Evolutionary conservation across 1,140 invertebrate species (phyloP).

Genomic region (Drusus annulatus): DNA sequence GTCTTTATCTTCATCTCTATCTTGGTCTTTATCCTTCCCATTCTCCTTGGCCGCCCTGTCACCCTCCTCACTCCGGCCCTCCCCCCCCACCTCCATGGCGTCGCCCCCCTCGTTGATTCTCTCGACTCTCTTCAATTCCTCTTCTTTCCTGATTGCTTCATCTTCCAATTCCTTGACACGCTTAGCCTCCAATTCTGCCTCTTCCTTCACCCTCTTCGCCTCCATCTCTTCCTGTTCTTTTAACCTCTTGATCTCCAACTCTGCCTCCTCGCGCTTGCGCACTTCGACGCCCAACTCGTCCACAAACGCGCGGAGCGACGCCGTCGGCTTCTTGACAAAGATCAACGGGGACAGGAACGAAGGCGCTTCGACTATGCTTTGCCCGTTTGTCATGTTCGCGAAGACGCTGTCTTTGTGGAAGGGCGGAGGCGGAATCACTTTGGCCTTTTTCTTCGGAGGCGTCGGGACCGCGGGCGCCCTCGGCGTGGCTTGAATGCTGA

Average conservation of each 20-base stretch:
- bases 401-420: conserved; percentile 3
- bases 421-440: background rate
- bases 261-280: background rate
- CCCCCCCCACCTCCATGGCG: background rate
- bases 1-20: background rate
- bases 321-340: conserved; percentile 10
- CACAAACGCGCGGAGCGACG: conserved; percentile 1
- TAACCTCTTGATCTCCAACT: background rate
- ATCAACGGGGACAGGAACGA: conserved; percentile 26
- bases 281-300: conserved; percentile 17
- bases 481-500: background rate
- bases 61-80: background rate
- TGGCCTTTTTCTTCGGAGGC: background rate
- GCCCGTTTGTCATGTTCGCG: conserved; percentile 2
- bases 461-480: background rate
- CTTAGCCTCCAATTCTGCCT: background rate
- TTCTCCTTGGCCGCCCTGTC: background rate
- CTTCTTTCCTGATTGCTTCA: background rate
- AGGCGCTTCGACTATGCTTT: conserved; percentile 23
- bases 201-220: background rate
- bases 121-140: background rate
- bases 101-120: background rate
- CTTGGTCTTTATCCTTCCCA: background rate
- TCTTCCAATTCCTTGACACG: background rate
- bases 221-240: background rate